Evolutionary conservation across 64 coral and sea anemone species (phyloP).

Genomic region (Orbicella faveolata): DNA sequence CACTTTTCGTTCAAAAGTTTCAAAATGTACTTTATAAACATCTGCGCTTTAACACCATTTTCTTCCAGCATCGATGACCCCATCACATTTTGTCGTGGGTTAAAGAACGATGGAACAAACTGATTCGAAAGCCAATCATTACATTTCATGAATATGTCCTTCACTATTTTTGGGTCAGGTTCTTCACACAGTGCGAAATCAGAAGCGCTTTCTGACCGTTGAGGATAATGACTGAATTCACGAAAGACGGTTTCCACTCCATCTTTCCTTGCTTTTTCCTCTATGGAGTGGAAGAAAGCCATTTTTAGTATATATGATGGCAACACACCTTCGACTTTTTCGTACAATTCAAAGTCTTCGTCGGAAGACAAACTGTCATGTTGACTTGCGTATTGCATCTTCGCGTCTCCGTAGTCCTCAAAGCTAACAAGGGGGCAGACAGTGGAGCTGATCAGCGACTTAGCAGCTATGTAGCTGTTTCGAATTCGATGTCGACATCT

Average conservation of each 20-base stretch:
- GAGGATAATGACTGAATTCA: no score
- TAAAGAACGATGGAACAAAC: conserved; percentile 64
- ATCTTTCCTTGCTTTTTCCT: conserved; percentile 55
- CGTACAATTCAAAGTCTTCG: conserved; percentile 32
- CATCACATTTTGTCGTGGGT: conserved; percentile 57
- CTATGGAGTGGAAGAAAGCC: conserved; percentile 58
- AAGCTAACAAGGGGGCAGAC: conserved; percentile 60
- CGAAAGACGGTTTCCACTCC: neutral
- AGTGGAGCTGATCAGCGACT: conserved; percentile 53
- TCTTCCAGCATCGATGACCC: conserved; percentile 36
- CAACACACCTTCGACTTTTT: conserved; percentile 36
- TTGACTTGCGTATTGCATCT: conserved; percentile 37
- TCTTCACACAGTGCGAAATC: neutral
- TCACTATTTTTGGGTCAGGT: conserved; percentile 31
- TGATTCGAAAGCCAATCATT: conserved; percentile 46
- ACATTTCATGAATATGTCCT: conserved; percentile 51
- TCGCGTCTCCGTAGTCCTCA: conserved; percentile 40
- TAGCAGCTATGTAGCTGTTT: conserved; percentile 66
- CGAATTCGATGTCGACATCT: conserved; percentile 47
- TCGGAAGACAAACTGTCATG: conserved; percentile 23
- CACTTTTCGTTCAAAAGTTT: no score
- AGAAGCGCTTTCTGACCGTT: no score
- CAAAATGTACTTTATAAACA: no score
- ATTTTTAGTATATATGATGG: conserved; percentile 65
- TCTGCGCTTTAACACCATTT: conserved; percentile 17